Evolutionary conservation across 2,888 invertebrate species (phyloP), one percentile per base, ranked within the genome.

Genomic region (Timandra comae): DNA sequence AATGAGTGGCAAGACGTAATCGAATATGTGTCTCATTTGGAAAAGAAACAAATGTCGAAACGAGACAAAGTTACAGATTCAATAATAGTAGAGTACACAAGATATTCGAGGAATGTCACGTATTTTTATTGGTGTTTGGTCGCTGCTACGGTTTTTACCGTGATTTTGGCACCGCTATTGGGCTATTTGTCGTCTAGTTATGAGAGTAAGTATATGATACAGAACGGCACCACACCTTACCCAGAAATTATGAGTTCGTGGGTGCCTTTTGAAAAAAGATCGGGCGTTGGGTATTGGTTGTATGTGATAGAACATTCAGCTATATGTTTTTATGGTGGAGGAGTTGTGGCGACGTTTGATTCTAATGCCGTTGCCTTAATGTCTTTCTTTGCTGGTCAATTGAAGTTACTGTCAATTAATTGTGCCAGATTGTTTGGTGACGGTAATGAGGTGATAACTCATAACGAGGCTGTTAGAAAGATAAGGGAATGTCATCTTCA

Each of bases 181-280:
- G 55, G 56, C 5, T 71, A 52, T 34, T 31, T 68, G n/a, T 57
- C 73, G 0, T 67, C 72, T 1, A 10, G 51, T n/a, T n/a, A n/a
- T 2, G 51, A 54, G 2, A 38, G 46, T 11, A 52, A 59, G 10
- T 46, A 45, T 7, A 36, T 49, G 2, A 59, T 68, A 1, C 54
- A 30, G 11, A 71, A 75, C 39, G 71, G 64, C 1, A 51, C 61
- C 2, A 11, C 37, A 3, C 52, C 69, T 1, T 76, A 72, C 52
- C 80, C 82, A 23, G 78, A 81, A 52, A 74, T 81, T 31, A 58
- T 81, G 53, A 81, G 80, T 29, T 77, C 80, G 2, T 82, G 80
- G 80, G 42, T 65, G 2, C 81, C 80, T 2, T 74, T 77, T 33
- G 67, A 82, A 33, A 72, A 59, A 38, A 52, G 69, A 0, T 52